phyloP scores from a whole-genome alignment of 2,888 invertebrate genomes.

The Hemithea aestivaria region DNA sequence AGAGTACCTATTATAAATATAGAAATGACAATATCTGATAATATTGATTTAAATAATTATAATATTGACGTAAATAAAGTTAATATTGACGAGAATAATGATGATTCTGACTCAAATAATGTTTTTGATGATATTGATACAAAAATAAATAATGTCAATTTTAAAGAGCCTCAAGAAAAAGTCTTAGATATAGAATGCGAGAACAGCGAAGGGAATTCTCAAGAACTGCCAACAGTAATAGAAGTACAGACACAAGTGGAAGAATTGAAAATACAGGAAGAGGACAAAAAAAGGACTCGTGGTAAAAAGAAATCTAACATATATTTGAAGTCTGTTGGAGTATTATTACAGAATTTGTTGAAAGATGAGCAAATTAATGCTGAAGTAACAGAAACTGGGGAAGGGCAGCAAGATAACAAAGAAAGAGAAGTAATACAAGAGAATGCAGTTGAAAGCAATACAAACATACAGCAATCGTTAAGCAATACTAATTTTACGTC shows the following conservation, averaged over 20 bases:
- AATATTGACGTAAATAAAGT: too few relatives aligned
- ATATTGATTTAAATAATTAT: slow-evolving; percentile 25
- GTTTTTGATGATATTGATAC: slow-evolving; percentile 27
- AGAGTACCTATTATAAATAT: slow-evolving; percentile 39
- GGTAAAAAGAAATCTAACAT: slow-evolving; percentile 46
- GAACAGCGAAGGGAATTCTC: slow-evolving; percentile 68
- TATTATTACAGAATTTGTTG: slow-evolving; percentile 75
- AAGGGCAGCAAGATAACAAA: slow-evolving; percentile 32
- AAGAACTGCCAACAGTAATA: slow-evolving; percentile 63
- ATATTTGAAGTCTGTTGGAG: slow-evolving; percentile 77
- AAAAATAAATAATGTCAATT: slow-evolving; percentile 5
- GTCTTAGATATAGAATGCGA: slow-evolving; percentile 55
- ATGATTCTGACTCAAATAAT: too few relatives aligned
- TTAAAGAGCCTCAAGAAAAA: slow-evolving; percentile 37
- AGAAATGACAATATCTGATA: slow-evolving; percentile 24
- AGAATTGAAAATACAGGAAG: slow-evolving; percentile 42
- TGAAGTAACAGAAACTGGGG: slow-evolving; percentile 46
- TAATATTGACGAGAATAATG: too few relatives aligned
- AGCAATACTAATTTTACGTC: slow-evolving; percentile 37
- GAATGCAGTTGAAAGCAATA: slow-evolving; percentile 25
- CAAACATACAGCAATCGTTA: slow-evolving; percentile 27
- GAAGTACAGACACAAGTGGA: slow-evolving; percentile 54
- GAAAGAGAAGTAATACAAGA: slow-evolving; percentile 24
- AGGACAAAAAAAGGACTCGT: slow-evolving; percentile 42
- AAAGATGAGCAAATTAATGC: slow-evolving; percentile 55